These are phyloP conservation scores for Fratercula arctica DNA, from an alignment of 2,797 vertebrate genomes.

Conservation along the genomic window DNA sequence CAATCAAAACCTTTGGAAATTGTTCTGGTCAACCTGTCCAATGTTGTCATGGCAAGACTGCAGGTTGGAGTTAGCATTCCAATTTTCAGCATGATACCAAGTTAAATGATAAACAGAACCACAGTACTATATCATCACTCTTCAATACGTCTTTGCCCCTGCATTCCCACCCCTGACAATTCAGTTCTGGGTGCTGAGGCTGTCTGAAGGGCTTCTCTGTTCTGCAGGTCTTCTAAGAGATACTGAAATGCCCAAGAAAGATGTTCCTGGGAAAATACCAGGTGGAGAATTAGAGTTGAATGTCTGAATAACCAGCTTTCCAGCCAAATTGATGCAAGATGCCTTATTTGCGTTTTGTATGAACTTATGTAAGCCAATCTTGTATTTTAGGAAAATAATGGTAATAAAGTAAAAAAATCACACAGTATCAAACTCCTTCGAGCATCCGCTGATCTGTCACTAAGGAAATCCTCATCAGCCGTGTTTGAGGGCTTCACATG, in stretches of 20 bases:
- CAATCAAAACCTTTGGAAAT: not conserved
- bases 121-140: not conserved
- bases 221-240: not conserved
- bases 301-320: not conserved
- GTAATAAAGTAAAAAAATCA: not conserved
- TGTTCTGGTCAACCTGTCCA: not conserved
- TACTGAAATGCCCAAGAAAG: not conserved
- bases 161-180: not conserved
- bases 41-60: not conserved
- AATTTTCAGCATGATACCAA: not conserved
- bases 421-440: not conserved
- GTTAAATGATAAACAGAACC: not conserved
- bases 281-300: not conserved
- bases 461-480: constrained; percentile 47
- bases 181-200: not conserved
- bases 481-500: not conserved
- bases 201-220: not conserved
- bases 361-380: not conserved
- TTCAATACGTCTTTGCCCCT: not conserved
- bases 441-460: constrained; percentile 14
- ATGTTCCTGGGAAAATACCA: not conserved
- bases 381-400: not conserved
- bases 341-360: not conserved
- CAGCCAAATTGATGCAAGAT: not conserved
- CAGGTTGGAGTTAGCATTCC: not conserved